Percentiles rank a stretch among this genome's conserved stretches.
phyloP scores from a whole-genome alignment of 2,888 invertebrate species.

The Nemotelus nigrinus region DNA sequence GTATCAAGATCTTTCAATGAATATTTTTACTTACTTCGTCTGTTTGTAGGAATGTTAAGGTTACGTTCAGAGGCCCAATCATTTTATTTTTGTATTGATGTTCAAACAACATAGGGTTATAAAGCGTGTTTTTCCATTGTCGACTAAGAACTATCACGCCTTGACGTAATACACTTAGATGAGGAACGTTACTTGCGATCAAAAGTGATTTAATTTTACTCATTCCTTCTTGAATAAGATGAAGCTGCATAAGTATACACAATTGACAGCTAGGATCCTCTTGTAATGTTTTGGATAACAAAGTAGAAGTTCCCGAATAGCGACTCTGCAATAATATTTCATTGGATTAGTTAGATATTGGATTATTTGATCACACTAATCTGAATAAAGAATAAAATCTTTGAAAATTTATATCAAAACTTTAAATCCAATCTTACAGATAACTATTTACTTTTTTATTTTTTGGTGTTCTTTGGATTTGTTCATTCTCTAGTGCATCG shows the following conservation, averaged over 20 bases:
- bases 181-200: constrained; percentile 84
- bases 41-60: constrained; percentile 85
- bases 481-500: constrained; percentile 88
- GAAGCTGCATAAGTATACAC: constrained; percentile 86
- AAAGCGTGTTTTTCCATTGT: constrained; percentile 96
- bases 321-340: constrained; percentile 74
- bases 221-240: constrained; percentile 81
- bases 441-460: constrained; percentile 60
- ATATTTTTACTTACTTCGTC: constrained; percentile 72
- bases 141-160: constrained; percentile 95
- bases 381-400: constrained; percentile 38
- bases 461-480: constrained; percentile 68
- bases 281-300: constrained; percentile 88
- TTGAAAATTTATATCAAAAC: constrained; percentile 3
- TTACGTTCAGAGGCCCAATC: constrained; percentile 85
- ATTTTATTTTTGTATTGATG: constrained; percentile 88
- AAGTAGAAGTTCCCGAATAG: constrained; percentile 83
- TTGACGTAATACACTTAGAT: constrained; percentile 88
- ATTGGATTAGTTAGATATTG: not conserved
- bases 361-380: too few relatives aligned
- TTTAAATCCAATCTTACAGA: not conserved
- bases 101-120: constrained; percentile 89
- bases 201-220: constrained; percentile 84
- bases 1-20: too few relatives aligned
- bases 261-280: constrained; percentile 96